A percentile compares a stretch with the other conserved stretches of the same genome.
Evolutionary conservation across 2,113 vertebrate genomes (phyloP).

Genomic region (Gobius niger): DNA sequence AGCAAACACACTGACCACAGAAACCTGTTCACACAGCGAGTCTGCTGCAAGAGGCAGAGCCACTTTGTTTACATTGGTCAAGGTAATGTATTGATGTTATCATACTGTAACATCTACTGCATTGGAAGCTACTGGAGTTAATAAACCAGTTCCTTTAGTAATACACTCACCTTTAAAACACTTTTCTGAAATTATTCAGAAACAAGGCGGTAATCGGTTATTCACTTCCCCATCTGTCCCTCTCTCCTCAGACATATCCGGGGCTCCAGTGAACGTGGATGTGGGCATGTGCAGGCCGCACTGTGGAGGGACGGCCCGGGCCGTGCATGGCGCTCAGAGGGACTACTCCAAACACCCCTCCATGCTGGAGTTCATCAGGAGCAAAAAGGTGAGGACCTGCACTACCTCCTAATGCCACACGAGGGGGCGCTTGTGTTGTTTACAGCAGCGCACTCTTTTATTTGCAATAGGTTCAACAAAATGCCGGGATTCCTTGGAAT

Average conservation of each 20-base stretch:
- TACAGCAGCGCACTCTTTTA: neutral
- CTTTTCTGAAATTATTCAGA: neutral
- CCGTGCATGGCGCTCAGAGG: constrained; percentile 42
- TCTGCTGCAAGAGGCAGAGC: constrained; percentile 79
- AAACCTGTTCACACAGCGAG: constrained; percentile 73
- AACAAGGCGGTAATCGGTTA: neutral
- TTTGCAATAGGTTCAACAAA: neutral
- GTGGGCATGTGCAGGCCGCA: constrained; percentile 72
- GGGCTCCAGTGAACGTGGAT: constrained; percentile 76
- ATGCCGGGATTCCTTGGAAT: neutral
- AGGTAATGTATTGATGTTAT: constrained; percentile 47
- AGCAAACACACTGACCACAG: constrained; percentile 52
- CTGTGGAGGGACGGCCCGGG: constrained; percentile 58
- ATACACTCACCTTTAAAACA: neutral
- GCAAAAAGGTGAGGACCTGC: constrained; percentile 72
- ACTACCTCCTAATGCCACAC: constrained; percentile 17
- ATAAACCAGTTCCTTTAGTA: neutral
- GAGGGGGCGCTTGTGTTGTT: constrained; percentile 23
- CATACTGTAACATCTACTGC: too few species aligned
- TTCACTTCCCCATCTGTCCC: neutral
- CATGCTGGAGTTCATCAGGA: constrained; percentile 77
- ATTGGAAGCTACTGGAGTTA: neutral
- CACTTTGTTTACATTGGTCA: constrained; percentile 74
- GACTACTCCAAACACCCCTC: constrained; percentile 73
- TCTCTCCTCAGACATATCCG: constrained; percentile 70